Evolutionary conservation across 2,888 invertebrate species (phyloP).

Genomic region (Nasonia oneida): DNA sequence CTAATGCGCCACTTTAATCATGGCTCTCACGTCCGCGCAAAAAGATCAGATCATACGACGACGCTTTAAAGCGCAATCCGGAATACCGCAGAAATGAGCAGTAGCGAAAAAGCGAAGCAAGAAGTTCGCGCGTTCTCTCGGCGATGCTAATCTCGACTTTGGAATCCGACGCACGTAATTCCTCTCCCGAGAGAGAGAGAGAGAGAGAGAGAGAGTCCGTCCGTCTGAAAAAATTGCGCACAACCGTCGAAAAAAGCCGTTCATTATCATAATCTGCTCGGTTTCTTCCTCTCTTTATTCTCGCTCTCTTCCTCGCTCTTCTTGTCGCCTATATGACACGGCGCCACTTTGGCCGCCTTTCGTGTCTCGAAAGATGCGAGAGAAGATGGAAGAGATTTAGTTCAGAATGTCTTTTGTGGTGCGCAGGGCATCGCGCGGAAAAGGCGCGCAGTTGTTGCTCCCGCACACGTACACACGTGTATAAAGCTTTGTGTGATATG

Average conservation of each 20-base stretch:
- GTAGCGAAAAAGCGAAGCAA: not conserved
- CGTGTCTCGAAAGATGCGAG: no score
- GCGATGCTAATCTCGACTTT: constrained; percentile 30
- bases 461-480: not conserved
- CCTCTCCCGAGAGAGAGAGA: not conserved
- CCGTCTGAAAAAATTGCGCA: constrained; percentile 3
- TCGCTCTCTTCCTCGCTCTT: not conserved
- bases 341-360: constrained; percentile 8
- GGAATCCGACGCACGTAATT: constrained; percentile 8
- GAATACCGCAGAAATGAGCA: not conserved
- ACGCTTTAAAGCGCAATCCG: not conserved
- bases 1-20: not conserved
- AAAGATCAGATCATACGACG: not conserved
- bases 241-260: not conserved
- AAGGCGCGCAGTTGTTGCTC: not conserved
- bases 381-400: constrained; percentile 16
- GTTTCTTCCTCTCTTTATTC: constrained; percentile 8
- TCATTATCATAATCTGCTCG: constrained; percentile 30
- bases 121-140: not conserved
- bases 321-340: not conserved
- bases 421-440: not conserved
- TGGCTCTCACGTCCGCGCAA: not conserved
- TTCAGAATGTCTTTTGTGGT: not conserved
- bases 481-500: not conserved
- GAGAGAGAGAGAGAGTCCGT: not conserved